Percentiles rank a stretch among this genome's conserved stretches.
Evolutionary conservation across 2,113 vertebrate genomes (phyloP).

Genomic region (Columba janthina): DNA sequence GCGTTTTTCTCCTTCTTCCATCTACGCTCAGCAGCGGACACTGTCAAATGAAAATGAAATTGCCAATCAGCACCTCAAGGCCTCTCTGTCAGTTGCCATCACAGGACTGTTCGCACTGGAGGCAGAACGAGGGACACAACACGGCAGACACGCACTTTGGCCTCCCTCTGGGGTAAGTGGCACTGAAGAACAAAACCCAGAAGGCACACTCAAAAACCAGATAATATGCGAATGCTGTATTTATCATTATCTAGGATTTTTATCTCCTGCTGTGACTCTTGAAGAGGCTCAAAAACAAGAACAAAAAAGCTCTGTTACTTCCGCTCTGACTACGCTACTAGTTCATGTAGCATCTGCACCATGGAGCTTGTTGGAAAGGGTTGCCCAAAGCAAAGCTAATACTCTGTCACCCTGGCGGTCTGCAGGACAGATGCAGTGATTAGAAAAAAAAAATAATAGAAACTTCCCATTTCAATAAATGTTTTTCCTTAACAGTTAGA

Average conservation of each 20-base stretch:
- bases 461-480: neutral
- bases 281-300: neutral
- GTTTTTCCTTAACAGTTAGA: neutral
- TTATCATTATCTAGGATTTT: conserved; percentile 8
- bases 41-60: neutral
- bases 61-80: neutral
- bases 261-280: neutral
- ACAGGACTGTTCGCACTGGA: neutral
- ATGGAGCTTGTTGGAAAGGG: neutral
- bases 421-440: neutral
- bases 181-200: conserved; percentile 3
- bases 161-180: neutral
- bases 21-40: neutral
- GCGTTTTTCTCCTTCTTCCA: neutral
- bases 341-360: neutral
- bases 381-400: neutral
- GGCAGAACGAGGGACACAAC: neutral
- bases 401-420: neutral
- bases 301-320: neutral
- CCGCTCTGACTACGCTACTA: neutral
- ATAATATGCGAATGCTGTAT: neutral
- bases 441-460: neutral
- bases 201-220: neutral
- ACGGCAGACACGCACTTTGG: neutral
- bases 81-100: neutral